Percentiles rank a stretch among this genome's conserved stretches.
Conservation (phyloP, 2,113 vertebrate genomes). For the Scophthalmus maximus region DNA sequence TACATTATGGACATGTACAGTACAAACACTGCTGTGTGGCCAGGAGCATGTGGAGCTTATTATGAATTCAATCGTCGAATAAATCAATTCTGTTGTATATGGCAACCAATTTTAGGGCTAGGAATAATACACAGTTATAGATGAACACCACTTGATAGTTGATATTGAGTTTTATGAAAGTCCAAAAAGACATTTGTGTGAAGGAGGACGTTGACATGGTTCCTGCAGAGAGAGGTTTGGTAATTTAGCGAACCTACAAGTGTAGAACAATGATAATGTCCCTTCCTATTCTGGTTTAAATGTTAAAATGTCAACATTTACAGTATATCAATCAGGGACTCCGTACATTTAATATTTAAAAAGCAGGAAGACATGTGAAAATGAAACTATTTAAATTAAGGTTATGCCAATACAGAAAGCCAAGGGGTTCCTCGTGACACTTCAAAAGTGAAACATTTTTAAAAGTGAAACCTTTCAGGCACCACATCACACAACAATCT, state of each 20-base stretch:
- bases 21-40: not conserved
- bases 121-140: not conserved
- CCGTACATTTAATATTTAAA: no score
- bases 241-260: no score
- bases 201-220: no score
- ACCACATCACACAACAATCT: not conserved
- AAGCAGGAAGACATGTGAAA: no score
- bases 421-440: not conserved
- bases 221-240: no score
- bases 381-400: no score
- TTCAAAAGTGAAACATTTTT: no score
- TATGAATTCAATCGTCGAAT: not conserved
- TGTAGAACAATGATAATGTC: no score
- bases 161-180: no score
- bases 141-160: no score
- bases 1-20: not conserved
- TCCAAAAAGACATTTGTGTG: no score
- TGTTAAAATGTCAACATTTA: not conserved
- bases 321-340: not conserved
- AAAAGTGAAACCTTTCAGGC: not conserved
- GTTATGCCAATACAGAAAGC: not conserved
- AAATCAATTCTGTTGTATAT: not conserved
- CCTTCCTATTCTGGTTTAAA: no score
- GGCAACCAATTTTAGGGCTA: not conserved
- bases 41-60: not conserved